Evolutionary conservation across 1,140 invertebrate species (phyloP).

Genomic region (Latrodectus geometricus): DNA sequence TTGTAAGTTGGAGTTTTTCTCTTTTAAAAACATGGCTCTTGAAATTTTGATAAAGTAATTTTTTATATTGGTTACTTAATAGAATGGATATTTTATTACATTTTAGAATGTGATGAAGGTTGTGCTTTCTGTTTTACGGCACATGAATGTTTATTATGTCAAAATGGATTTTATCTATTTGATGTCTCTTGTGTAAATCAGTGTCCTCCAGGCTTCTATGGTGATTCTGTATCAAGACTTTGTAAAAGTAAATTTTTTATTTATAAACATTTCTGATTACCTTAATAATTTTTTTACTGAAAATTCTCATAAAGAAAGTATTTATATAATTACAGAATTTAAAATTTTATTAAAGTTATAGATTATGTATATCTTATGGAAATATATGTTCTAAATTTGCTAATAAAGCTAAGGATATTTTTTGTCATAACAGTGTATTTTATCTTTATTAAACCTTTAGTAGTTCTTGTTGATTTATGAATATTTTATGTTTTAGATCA

Average conservation of each 20-base stretch:
- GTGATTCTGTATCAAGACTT: slow-evolving; percentile 27
- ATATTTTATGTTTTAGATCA: slow-evolving; percentile 15
- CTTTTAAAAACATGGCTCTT: too few species aligned
- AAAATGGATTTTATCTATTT: slow-evolving; percentile 8
- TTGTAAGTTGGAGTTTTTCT: too few species aligned
- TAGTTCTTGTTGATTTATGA: too few species aligned
- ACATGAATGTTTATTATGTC: slow-evolving; percentile 27
- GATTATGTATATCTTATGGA: too few species aligned
- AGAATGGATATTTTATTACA: not conserved
- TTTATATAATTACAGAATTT: too few species aligned
- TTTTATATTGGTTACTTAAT: too few species aligned
- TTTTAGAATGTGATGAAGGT: slow-evolving; percentile 23
- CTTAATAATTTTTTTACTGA: too few species aligned
- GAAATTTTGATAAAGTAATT: too few species aligned
- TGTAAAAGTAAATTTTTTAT: slow-evolving; percentile 29
- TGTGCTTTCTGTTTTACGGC: slow-evolving; percentile 16
- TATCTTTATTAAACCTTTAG: too few species aligned
- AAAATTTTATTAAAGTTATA: too few species aligned
- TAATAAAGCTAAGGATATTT: not conserved
- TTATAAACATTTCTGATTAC: too few species aligned
- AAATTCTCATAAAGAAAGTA: too few species aligned
- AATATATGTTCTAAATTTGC: not conserved
- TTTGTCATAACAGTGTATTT: not conserved
- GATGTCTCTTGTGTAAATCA: not conserved
- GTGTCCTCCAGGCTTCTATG: slow-evolving; percentile 15